Base-by-base conservation (phyloP, 2,888 invertebrate genomes). In the Allygus modestus region DNA sequence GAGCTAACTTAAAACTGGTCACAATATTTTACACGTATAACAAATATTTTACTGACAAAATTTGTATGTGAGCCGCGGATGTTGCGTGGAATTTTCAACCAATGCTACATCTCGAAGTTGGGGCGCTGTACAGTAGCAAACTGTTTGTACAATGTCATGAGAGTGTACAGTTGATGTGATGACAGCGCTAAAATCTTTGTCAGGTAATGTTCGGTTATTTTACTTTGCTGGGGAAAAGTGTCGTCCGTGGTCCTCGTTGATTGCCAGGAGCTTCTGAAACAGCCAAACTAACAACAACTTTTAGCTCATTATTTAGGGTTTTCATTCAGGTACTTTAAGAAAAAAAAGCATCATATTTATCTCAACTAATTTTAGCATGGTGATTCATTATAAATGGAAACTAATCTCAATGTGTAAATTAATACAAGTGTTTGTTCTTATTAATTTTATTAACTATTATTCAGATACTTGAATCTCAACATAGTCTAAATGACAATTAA, bases 161-260 rank as follows among this genome's bases (percentile, higher is more conserved):
- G 26, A 1, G 26, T 28, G 26, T 65, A 1, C 65, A 15, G 5
- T 65, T 65, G 65, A 65, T 4, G 15, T 31, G 9, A 5, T 28
- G 54, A 23, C 15, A 15, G 58, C 58, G 23, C 20, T 23, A 58
- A 58, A 58, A 4, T 51, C 58, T 20, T 28, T 65, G 65, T 28
- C 65, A 65, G 65, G 65, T 65, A 65, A 65, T 1, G 31, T 15
- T 65, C 28, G 65, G 65, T 28, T 31, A 65, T 28, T 65, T 65
- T 65, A 65, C 31, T 28, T 15, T 15, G 28, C 15, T 58, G 58
- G 65, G 65, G 31, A n/a, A 65, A 65, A 65, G 28, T 65, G 65
- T 15, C 7, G 65, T 65, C 65, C 17, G 65, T 17, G 28, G 17
- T 65, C 65, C 17, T 58, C 58, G 17, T 65, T 1, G 65, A 15